Conservation (phyloP, 2,113 vertebrate genomes). For the Etia nguti region DNA sequence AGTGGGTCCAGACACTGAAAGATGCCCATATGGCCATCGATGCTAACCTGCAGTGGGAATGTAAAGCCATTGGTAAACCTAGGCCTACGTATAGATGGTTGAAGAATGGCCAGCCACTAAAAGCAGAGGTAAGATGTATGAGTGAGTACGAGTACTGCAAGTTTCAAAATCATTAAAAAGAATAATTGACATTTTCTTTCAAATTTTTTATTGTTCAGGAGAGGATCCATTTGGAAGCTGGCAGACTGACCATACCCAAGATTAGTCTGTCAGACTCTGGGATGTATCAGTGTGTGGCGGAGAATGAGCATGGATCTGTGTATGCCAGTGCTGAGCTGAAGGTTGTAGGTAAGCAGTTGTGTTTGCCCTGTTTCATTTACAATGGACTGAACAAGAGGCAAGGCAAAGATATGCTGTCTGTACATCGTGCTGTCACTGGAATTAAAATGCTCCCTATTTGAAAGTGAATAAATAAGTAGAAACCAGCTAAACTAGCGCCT, state of each 20-base stretch:
- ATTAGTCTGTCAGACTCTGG: constrained; percentile 83
- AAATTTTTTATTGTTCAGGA: constrained; percentile 63
- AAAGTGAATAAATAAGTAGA: background rate
- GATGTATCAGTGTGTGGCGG: constrained; percentile 87
- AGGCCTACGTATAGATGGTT: constrained; percentile 81
- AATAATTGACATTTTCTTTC: no score
- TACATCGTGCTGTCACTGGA: background rate
- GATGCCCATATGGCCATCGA: constrained; percentile 81
- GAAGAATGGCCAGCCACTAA: constrained; percentile 79
- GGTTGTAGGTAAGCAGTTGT: constrained; percentile 82
- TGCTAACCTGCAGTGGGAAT: constrained; percentile 84
- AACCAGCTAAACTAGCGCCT: background rate
- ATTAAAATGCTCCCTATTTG: background rate
- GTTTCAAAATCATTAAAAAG: background rate
- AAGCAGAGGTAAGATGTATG: constrained; percentile 66
- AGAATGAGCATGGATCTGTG: constrained; percentile 78
- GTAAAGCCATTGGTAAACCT: constrained; percentile 81
- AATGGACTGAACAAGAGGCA: background rate
- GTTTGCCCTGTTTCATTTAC: background rate
- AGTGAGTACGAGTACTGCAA: rapidly evolving
- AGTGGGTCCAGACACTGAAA: constrained; percentile 83
- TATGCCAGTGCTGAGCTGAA: constrained; percentile 84
- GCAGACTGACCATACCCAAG: constrained; percentile 75
- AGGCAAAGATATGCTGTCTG: background rate
- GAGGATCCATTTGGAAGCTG: constrained; percentile 79